Evolutionary conservation across 2,797 vertebrate genomes (phyloP), one percentile per base, ranked within the genome.

Genomic region (Sciaenops ocellatus): DNA sequence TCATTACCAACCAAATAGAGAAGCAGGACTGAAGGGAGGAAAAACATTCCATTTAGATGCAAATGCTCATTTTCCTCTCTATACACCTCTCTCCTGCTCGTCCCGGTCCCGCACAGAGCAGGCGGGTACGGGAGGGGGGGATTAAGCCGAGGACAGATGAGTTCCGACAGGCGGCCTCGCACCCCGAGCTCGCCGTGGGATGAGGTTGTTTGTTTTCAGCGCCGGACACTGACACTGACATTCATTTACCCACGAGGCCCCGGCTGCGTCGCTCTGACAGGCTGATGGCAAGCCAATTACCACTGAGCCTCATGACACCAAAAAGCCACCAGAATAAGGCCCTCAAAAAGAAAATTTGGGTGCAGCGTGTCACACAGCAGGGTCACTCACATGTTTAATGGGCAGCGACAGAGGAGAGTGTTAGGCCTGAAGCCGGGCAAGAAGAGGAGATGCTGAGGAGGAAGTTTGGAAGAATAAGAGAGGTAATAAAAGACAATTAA

Each of bases 41-140:
- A 89, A 87, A 93, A 89, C 88, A 87, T 91, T 85, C 91, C 89
- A 95, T 95, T 95, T 94, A 94, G 90, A 95, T 95, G 94, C 94
- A 95, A 95, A 95, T 95, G 87, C 74, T 80, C 88, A 72, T 88
- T 87, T 86, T 65, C 79, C 59, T 72, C 73, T 38, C 73, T 0
- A 42, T 70, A 78, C 60, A 56, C 67, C 77, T 73, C 78, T 68
- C 80, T 47, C 51, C 78, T 71, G 81, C 73, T 69, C 66, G 18
- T 70, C 80, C 77, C 20, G 42, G 78, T 60, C 48, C 74, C 11
- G 82, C 46, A 18, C 9, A 20, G 76, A 86, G 59, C 77, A 69
- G 59, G 44, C 42, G 59, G 62, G 48, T 26, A 30, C 1, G 48
- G 50, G 66, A 12, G 47, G 42, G 51, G 50, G 66, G 87, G 72